Percentiles rank a stretch among this genome's conserved stretches.
These are phyloP conservation scores for Aporophyla nigra DNA, from an alignment of 2,888 invertebrate genomes.

Conservation along the genomic window DNA sequence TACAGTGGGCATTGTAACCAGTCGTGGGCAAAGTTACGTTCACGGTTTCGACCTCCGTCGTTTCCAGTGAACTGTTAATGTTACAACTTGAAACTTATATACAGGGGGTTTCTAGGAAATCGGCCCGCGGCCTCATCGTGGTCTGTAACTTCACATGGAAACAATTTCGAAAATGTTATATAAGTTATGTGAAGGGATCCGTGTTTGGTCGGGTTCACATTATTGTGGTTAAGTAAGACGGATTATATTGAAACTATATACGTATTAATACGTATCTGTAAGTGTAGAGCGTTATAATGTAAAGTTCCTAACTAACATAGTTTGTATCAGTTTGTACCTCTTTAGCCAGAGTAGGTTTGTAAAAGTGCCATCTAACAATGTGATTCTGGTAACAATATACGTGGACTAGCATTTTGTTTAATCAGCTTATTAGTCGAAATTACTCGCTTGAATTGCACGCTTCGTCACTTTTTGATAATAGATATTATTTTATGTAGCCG, in stretches of 20 bases:
- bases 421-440: no score
- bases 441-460: no score
- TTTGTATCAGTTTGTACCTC: neutral
- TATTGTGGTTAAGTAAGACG: conserved; percentile 42
- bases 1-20: conserved; percentile 2
- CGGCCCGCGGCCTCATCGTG: conserved; percentile 44
- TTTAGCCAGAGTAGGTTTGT: neutral
- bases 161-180: conserved; percentile 65
- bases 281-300: neutral
- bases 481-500: no score
- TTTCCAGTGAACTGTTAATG: conserved; percentile 63
- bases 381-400: neutral
- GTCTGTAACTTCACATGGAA: conserved; percentile 54
- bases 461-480: no score
- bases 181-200: conserved; percentile 52
- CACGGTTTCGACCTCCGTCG: conserved; percentile 44
- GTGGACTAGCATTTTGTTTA: neutral
- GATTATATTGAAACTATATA: conserved; percentile 45
- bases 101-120: conserved; percentile 51
- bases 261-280: neutral
- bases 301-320: neutral
- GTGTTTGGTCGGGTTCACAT: conserved; percentile 37
- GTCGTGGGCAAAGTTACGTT: conserved; percentile 51
- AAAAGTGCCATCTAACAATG: neutral
- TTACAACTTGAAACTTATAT: conserved; percentile 63